Evolutionary conservation across 2,888 invertebrate genomes (phyloP).

Genomic region (Chironomus tentans): DNA sequence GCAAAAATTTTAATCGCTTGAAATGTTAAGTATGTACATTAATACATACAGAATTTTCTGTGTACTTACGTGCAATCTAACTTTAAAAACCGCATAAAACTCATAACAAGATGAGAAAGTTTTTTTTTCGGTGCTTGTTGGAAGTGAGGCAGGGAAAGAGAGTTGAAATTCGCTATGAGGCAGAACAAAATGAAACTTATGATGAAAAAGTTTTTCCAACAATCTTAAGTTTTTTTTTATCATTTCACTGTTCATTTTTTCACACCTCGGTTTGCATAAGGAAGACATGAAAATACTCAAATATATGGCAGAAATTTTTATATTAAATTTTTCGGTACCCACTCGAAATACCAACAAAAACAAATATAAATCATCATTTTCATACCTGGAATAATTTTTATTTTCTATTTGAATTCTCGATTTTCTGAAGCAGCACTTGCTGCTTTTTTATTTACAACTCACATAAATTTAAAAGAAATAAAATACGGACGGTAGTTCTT

Average conservation of each 20-base stretch:
- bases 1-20: background rate
- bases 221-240: background rate
- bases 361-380: background rate
- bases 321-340: background rate
- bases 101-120: background rate
- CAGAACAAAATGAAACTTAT: background rate
- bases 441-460: background rate
- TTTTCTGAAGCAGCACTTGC: background rate
- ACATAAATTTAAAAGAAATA: background rate
- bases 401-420: background rate
- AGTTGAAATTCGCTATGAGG: background rate
- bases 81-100: conserved; percentile 3
- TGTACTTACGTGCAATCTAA: background rate
- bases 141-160: background rate
- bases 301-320: background rate
- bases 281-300: conserved; percentile 5
- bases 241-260: background rate
- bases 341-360: too few relatives aligned
- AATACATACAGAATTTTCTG: background rate
- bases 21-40: background rate
- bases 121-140: background rate
- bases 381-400: background rate
- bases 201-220: background rate
- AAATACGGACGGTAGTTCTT: too few relatives aligned
- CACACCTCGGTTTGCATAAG: conserved; percentile 1